Conservation (phyloP, 2,113 vertebrate species). For the Pitta sordida region DNA sequence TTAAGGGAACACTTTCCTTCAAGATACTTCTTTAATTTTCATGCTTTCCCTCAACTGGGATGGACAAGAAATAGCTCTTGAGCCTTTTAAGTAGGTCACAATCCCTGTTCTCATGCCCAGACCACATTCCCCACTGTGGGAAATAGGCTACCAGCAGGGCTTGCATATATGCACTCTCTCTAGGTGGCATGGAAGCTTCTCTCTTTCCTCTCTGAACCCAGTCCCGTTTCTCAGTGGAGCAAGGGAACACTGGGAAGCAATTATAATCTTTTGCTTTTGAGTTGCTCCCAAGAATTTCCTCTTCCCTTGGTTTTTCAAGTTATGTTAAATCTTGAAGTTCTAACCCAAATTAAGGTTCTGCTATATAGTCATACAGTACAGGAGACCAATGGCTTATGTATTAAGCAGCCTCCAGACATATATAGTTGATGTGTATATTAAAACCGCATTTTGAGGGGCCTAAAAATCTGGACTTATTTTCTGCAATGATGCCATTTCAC, state of each 20-base stretch:
- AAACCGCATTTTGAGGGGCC: background rate
- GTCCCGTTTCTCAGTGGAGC: background rate
- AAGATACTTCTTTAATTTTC: background rate
- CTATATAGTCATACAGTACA: accelerated
- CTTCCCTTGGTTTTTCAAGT: background rate
- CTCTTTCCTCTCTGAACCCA: background rate
- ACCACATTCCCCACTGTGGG: background rate
- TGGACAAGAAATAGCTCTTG: conserved; percentile 8
- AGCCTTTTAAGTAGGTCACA: conserved; percentile 36
- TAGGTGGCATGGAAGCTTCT: background rate
- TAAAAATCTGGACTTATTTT: background rate
- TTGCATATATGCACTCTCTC: background rate
- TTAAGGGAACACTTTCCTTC: background rate
- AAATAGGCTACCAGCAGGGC: background rate
- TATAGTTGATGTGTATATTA: background rate
- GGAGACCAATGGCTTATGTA: background rate
- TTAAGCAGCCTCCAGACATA: background rate
- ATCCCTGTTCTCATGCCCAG: background rate
- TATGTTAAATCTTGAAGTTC: background rate
- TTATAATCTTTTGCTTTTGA: background rate
- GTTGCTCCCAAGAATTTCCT: background rate
- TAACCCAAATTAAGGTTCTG: background rate
- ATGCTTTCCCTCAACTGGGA: background rate
- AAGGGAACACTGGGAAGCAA: background rate
- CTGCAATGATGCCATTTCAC: background rate